A percentile compares a stretch with the other conserved stretches of the same genome.
These are phyloP conservation scores for Temnopleurus reevesii DNA, from an alignment of 53 echinoderm and acorn worm species.

Conservation along the genomic window DNA sequence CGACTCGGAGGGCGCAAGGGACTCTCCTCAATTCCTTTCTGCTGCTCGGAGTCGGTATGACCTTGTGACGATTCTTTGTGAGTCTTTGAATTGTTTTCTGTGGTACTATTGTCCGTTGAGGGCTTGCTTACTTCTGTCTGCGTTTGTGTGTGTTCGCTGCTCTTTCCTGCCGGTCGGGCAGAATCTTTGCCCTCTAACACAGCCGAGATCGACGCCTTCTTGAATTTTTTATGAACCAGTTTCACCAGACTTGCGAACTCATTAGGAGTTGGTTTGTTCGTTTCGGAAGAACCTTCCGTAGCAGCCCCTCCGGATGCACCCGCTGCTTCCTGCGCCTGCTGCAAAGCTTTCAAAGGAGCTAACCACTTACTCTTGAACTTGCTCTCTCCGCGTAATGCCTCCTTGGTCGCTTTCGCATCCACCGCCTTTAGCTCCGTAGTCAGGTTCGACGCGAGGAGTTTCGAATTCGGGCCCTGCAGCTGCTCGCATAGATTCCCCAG, in stretches of 20 bases:
- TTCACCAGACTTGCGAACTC: conserved; percentile 44
- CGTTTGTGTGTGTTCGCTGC: neutral
- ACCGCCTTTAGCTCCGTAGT: conserved; percentile 33
- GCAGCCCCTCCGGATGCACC: neutral
- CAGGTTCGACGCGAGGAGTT: conserved; percentile 44
- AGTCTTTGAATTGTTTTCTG: neutral
- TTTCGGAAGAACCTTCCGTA: neutral
- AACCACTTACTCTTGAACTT: conserved; percentile 34
- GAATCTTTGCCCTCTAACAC: neutral
- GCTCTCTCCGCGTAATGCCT: neutral
- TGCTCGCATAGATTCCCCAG: conserved; percentile 43
- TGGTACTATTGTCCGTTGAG: neutral
- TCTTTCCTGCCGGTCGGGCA: neutral
- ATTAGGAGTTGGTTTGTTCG: neutral
- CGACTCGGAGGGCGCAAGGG: neutral
- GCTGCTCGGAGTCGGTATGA: too few species aligned
- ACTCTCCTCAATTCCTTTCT: neutral
- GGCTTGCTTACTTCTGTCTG: neutral
- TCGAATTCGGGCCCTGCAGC: conserved; percentile 59
- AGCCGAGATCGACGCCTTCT: conserved; percentile 24
- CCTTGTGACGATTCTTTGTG: neutral
- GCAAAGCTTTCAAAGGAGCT: conserved; percentile 26
- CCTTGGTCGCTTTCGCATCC: conserved; percentile 10
- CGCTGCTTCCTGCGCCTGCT: neutral
- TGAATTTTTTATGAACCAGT: conserved; percentile 44